Evolutionary conservation across 1,140 invertebrate species (phyloP).

Genomic region (Adoxophyes honmai): DNA sequence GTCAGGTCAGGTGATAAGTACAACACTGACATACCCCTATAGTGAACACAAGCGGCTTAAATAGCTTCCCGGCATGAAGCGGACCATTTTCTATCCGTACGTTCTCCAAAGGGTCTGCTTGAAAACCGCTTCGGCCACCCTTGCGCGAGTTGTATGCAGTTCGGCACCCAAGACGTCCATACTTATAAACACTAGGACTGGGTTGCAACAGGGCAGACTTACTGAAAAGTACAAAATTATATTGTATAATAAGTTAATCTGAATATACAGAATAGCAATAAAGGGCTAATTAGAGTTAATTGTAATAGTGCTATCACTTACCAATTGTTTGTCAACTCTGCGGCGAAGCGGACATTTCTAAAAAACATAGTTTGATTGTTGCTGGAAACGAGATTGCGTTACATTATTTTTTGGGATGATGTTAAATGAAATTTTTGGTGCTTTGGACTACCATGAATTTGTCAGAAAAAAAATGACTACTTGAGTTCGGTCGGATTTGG

Average conservation of each 20-base stretch:
- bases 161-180: conserved; percentile 45
- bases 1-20: too few relatives aligned
- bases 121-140: conserved; percentile 28
- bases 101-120: conserved; percentile 52
- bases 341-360: conserved; percentile 55
- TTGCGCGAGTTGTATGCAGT: conserved; percentile 49
- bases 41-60: conserved; percentile 84
- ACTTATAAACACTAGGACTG: conserved; percentile 25
- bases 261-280: too few relatives aligned
- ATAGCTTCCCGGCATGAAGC: conserved; percentile 71
- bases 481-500: too few relatives aligned
- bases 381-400: conserved; percentile 15
- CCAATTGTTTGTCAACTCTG: conserved; percentile 52
- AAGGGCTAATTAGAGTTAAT: too few relatives aligned
- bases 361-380: conserved; percentile 52
- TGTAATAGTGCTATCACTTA: conserved; percentile 30
- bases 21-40: conserved; percentile 79
- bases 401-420: conserved; percentile 24
- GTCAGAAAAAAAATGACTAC: too few relatives aligned
- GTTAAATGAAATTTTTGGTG: too few relatives aligned
- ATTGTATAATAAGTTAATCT: background rate
- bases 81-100: conserved; percentile 54
- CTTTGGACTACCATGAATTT: too few relatives aligned
- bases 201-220: conserved; percentile 40
- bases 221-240: conserved; percentile 41